Evolutionary conservation across 2,888 invertebrate genomes (phyloP).

Genomic region (Lypha dubia): DNA sequence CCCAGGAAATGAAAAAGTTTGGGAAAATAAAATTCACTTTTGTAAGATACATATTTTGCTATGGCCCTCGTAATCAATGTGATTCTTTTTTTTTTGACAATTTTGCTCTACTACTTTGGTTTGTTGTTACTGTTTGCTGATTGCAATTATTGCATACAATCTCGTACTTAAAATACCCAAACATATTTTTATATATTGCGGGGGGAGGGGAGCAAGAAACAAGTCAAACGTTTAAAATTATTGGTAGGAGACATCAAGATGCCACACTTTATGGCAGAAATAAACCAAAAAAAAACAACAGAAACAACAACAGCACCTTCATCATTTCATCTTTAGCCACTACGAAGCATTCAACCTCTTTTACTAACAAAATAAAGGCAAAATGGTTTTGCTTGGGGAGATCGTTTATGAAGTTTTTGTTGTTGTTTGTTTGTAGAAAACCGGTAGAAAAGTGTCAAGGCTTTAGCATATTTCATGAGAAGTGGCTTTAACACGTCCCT

Average conservation of each 20-base stretch:
- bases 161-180: slow-evolving; percentile 3
- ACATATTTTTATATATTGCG: slow-evolving; percentile 1
- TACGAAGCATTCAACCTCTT: slow-evolving; percentile 35
- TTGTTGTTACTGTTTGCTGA: slow-evolving; percentile 53
- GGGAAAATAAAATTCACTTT: too few relatives aligned
- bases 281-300: slow-evolving; percentile 19
- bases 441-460: slow-evolving; percentile 81
- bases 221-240: slow-evolving; percentile 65
- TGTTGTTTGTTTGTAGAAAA: slow-evolving; percentile 40
- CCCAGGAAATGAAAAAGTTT: too few relatives aligned
- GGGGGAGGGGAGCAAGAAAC: slow-evolving; percentile 12
- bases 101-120: slow-evolving; percentile 59
- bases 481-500: slow-evolving; percentile 76
- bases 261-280: slow-evolving; percentile 71
- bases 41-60: background rate
- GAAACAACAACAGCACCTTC: slow-evolving; percentile 35
- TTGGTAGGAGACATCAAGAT: slow-evolving; percentile 73
- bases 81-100: slow-evolving; percentile 48
- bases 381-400: slow-evolving; percentile 63
- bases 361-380: slow-evolving; percentile 33
- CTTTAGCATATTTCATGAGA: slow-evolving; percentile 82
- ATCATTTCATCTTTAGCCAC: slow-evolving; percentile 43
- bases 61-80: background rate
- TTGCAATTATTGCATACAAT: slow-evolving; percentile 26
- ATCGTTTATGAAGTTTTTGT: slow-evolving; percentile 17